Evolutionary conservation across 1,140 invertebrate genomes (phyloP).

Genomic region (Drosophila rhopaloa): DNA sequence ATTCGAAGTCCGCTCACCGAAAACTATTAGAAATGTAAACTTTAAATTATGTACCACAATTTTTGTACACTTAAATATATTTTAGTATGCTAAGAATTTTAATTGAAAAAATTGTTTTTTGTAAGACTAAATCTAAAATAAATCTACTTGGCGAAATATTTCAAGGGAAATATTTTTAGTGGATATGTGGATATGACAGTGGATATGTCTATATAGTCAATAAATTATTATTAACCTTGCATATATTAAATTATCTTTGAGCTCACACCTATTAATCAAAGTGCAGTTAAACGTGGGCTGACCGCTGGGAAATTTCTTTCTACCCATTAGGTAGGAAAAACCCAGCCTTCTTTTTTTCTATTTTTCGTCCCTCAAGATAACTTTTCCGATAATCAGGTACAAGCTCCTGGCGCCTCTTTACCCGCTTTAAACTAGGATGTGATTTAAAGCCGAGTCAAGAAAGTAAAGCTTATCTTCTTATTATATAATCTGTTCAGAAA

Average conservation of each 20-base stretch:
- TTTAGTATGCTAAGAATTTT: background rate
- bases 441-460: too few relatives aligned
- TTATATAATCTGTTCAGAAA: too few relatives aligned
- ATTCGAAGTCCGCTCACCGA: too few relatives aligned
- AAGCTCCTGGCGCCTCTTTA: too few relatives aligned
- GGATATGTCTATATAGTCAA: too few relatives aligned
- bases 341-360: background rate
- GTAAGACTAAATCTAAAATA: too few relatives aligned
- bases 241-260: background rate
- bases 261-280: background rate
- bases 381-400: background rate
- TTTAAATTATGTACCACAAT: too few relatives aligned
- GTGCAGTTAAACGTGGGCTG: background rate
- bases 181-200: too few relatives aligned
- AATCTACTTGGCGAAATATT: background rate
- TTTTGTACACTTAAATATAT: too few relatives aligned
- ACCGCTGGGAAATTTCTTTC: background rate
- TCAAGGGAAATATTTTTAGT: background rate
- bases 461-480: too few relatives aligned
- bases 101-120: background rate
- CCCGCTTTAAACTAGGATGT: too few relatives aligned
- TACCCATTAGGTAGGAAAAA: background rate
- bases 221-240: background rate
- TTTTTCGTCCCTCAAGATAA: background rate
- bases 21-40: too few relatives aligned